Conservation (phyloP, 2,888 invertebrate species). For the Lordiphosa andalusiaca region DNA sequence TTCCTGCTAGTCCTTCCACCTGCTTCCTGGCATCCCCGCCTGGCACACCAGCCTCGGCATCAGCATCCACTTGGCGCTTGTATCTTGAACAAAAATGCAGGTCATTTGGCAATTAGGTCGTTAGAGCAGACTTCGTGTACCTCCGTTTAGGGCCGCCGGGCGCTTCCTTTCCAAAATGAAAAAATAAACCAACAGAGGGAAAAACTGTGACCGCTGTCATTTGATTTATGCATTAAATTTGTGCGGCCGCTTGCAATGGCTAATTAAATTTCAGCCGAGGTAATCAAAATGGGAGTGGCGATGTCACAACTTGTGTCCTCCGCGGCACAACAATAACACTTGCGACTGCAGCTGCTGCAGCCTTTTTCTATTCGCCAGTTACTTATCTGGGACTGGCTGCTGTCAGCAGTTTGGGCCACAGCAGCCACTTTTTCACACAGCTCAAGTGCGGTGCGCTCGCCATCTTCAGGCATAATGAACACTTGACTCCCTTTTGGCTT, state of each 20-base stretch:
- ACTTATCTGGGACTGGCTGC: slow-evolving; percentile 8
- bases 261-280: slow-evolving; percentile 41
- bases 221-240: slow-evolving; percentile 43
- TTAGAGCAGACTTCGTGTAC: slow-evolving; percentile 3
- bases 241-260: slow-evolving; percentile 30
- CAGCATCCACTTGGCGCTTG: slow-evolving; percentile 34
- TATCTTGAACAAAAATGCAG: slow-evolving; percentile 45
- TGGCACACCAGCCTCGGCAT: not conserved
- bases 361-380: slow-evolving; percentile 23
- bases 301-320: slow-evolving; percentile 18
- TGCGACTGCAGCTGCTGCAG: slow-evolving; percentile 13
- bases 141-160: not conserved
- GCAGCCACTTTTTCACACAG: slow-evolving; percentile 40
- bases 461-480: slow-evolving; percentile 54
- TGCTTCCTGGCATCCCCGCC: slow-evolving; percentile 1
- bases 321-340: slow-evolving; percentile 14
- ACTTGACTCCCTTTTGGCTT: slow-evolving; percentile 55
- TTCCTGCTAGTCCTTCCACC: slow-evolving; percentile 15
- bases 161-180: slow-evolving; percentile 12
- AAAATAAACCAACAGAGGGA: slow-evolving; percentile 1
- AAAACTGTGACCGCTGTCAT: slow-evolving; percentile 29
- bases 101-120: slow-evolving; percentile 62
- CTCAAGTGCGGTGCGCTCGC: slow-evolving; percentile 32
- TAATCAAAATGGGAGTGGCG: slow-evolving; percentile 32
- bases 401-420: slow-evolving; percentile 25